A percentile compares a stretch with the other conserved stretches of the same genome.
phyloP scores from a whole-genome alignment of 2,113 vertebrate genomes.

The Aspiorhynchus laticeps region DNA sequence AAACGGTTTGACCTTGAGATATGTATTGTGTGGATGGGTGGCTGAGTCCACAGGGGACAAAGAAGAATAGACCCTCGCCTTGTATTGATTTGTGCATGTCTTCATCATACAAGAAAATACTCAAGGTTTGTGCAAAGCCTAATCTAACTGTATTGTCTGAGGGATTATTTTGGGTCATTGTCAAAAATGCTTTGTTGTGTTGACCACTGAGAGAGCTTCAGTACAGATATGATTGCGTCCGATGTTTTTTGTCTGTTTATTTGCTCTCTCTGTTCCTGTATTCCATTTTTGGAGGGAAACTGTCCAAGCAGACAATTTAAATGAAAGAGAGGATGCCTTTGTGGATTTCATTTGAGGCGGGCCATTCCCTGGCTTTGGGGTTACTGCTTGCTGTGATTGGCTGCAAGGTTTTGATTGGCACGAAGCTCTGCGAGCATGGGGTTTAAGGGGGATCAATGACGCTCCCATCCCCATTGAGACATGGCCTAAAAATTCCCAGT shows the following conservation, averaged over 20 bases:
- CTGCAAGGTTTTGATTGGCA: constrained; percentile 39
- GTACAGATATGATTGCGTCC: background rate
- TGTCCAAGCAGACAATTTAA: background rate
- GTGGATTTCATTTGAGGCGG: background rate
- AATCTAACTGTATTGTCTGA: background rate
- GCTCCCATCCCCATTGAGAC: constrained; percentile 65
- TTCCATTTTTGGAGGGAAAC: background rate
- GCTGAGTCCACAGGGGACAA: constrained; percentile 7
- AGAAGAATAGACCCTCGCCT: background rate
- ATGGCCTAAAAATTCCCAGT: constrained; percentile 64
- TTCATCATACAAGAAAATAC: constrained; percentile 10
- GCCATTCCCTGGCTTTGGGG: constrained; percentile 16
- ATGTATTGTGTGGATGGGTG: constrained; percentile 46
- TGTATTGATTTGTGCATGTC: constrained; percentile 46
- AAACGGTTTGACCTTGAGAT: constrained; percentile 60
- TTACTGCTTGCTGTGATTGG: constrained; percentile 21
- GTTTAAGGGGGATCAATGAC: constrained; percentile 59
- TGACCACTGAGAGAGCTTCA: constrained; percentile 1
- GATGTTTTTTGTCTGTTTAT: background rate
- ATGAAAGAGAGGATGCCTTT: background rate
- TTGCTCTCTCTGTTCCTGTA: background rate
- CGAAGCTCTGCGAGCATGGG: constrained; percentile 16
- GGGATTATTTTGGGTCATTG: background rate
- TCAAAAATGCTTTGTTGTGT: background rate
- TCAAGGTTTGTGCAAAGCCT: background rate